These are phyloP conservation scores for Pygmarrhopalites habei DNA, from an alignment of 1,140 invertebrate genomes.

Conservation along the genomic window DNA sequence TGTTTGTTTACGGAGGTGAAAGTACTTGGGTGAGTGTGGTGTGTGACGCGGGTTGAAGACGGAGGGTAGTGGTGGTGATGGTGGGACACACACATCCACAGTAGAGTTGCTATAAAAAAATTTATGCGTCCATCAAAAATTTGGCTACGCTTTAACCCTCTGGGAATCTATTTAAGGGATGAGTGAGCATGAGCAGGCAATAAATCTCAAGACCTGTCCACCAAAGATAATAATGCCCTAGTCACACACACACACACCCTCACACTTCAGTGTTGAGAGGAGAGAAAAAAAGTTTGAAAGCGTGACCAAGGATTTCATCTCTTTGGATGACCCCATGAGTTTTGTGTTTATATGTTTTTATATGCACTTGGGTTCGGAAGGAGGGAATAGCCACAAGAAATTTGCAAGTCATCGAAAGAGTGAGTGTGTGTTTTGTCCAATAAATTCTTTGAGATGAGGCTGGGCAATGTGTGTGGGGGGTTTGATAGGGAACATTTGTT, in stretches of 20 bases:
- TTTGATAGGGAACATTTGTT: too few relatives aligned
- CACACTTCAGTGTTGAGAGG: too few relatives aligned
- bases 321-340: not conserved
- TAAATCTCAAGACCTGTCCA: not conserved
- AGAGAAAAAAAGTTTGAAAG: too few relatives aligned
- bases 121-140: not conserved
- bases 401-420: too few relatives aligned
- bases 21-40: not conserved
- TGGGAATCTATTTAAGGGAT: not conserved
- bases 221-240: not conserved
- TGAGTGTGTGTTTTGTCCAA: too few relatives aligned
- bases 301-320: not conserved
- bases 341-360: not conserved
- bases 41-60: too few relatives aligned
- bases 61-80: too few relatives aligned
- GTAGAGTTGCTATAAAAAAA: not conserved
- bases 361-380: not conserved
- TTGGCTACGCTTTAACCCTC: not conserved
- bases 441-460: too few relatives aligned
- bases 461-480: too few relatives aligned
- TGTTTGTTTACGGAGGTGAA: not conserved
- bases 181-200: not conserved
- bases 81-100: not conserved
- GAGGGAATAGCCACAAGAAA: not conserved
- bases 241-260: too few relatives aligned